Evolutionary conservation across 2,888 invertebrate genomes (phyloP).

Genomic region (Trissolcus brochymenae): DNA sequence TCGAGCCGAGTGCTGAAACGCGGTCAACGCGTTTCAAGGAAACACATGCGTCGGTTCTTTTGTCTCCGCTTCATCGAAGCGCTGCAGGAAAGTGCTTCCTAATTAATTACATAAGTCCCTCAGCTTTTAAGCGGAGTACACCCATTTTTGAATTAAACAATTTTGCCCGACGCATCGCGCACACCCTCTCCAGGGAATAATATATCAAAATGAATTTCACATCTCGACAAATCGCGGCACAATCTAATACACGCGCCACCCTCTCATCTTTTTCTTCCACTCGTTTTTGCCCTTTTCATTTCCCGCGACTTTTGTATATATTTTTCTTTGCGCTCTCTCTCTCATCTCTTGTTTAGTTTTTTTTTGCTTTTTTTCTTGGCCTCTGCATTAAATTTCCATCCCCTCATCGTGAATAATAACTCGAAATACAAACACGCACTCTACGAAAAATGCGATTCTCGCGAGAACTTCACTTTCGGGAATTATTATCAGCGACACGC

Average conservation of each 20-base stretch:
- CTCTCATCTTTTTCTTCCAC: too few species aligned
- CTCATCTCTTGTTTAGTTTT: constrained; percentile 5
- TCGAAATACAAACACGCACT: constrained; percentile 24
- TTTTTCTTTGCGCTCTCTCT: neutral
- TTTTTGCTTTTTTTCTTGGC: constrained; percentile 30
- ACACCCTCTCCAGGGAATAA: too few species aligned
- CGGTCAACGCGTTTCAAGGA: constrained; percentile 53
- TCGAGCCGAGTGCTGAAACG: constrained; percentile 53
- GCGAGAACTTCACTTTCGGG: constrained; percentile 55
- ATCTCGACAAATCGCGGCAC: too few species aligned
- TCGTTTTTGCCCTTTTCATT: too few species aligned
- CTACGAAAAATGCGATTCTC: constrained; percentile 59
- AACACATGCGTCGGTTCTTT: constrained; percentile 48
- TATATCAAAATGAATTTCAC: constrained; percentile 4
- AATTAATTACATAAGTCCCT: constrained; percentile 38
- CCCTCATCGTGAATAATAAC: constrained; percentile 20
- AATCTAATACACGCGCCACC: too few species aligned
- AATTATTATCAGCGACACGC: constrained; percentile 61
- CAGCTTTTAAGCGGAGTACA: too few species aligned
- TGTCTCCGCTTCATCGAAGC: constrained; percentile 55
- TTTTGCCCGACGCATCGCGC: too few species aligned
- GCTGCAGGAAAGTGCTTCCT: constrained; percentile 54
- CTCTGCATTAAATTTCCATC: constrained; percentile 36
- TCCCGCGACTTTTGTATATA: too few species aligned
- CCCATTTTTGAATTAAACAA: too few species aligned